Evolutionary conservation across 2,888 invertebrate genomes (phyloP).

Genomic region (Eudasyphora cyanicolor): DNA sequence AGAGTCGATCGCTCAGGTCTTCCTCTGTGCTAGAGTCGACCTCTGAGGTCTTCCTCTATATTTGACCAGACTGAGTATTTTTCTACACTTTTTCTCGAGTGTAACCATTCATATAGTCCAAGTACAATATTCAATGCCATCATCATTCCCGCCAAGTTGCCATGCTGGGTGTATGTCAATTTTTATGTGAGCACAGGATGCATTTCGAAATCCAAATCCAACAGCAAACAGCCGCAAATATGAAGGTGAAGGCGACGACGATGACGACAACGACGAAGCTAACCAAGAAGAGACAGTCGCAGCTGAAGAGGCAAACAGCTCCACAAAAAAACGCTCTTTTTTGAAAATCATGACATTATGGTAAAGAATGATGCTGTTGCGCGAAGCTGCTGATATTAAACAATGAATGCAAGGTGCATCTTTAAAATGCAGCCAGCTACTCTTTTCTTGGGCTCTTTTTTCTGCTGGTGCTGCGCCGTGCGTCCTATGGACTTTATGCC

Average conservation of each 20-base stretch:
- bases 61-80: too few relatives aligned
- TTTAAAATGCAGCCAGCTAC: constrained; percentile 57
- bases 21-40: too few relatives aligned
- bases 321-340: constrained; percentile 51
- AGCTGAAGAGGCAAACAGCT: constrained; percentile 36
- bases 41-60: too few relatives aligned
- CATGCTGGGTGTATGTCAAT: constrained; percentile 65
- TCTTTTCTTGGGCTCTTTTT: constrained; percentile 47
- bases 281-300: constrained; percentile 18
- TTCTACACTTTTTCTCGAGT: constrained; percentile 12
- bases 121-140: constrained; percentile 34
- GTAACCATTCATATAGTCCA: constrained; percentile 19
- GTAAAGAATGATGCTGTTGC: constrained; percentile 59
- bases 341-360: constrained; percentile 64
- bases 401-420: constrained; percentile 65
- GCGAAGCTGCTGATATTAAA: constrained; percentile 45
- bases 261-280: neutral
- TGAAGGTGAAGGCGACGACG: neutral
- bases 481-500: constrained; percentile 65
- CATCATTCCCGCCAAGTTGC: constrained; percentile 53
- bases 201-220: constrained; percentile 18
- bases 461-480: constrained; percentile 17
- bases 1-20: too few relatives aligned
- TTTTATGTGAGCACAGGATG: constrained; percentile 62
- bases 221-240: constrained; percentile 26